Evolutionary conservation across 2,113 vertebrate genomes (phyloP).

Genomic region (Colinus virginianus): DNA sequence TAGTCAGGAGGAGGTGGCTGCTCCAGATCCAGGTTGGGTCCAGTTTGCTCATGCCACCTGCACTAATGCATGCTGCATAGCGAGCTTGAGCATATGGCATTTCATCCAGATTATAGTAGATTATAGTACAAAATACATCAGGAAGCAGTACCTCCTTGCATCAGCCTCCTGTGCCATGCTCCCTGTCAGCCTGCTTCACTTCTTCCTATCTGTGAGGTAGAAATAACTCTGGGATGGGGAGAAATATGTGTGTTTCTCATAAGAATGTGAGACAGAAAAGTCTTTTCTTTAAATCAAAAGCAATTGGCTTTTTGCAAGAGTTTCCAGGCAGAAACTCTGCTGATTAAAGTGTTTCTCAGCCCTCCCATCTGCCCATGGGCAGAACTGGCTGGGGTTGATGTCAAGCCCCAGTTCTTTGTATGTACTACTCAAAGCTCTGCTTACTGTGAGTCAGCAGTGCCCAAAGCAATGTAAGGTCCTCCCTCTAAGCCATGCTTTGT

Average conservation of each 20-base stretch:
- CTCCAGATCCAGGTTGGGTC: background rate
- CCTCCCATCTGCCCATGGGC: constrained; percentile 34
- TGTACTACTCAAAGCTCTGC: background rate
- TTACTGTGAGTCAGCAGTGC: background rate
- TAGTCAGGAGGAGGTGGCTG: background rate
- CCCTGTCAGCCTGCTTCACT: background rate
- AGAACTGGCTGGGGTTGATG: background rate
- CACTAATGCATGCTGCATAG: rapidly evolving
- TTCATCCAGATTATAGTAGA: background rate
- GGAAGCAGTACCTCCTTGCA: background rate
- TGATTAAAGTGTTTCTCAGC: background rate
- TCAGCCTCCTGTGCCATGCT: background rate
- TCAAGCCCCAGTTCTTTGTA: background rate
- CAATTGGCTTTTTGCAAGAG: background rate
- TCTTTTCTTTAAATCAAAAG: constrained; percentile 36
- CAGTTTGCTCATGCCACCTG: rapidly evolving
- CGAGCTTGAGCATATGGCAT: rapidly evolving
- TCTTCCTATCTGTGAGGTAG: constrained; percentile 13
- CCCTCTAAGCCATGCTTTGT: rapidly evolving
- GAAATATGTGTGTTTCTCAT: constrained; percentile 43
- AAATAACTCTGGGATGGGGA: constrained; percentile 25
- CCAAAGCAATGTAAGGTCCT: rapidly evolving
- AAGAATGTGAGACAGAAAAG: background rate
- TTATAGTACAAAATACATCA: background rate
- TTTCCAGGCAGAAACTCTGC: background rate